Evolutionary conservation across 30 jellyfish, hydroid and myxozoan species (phyloP), one percentile per base, ranked within the genome.

Genomic region (Pelagia noctiluca): DNA sequence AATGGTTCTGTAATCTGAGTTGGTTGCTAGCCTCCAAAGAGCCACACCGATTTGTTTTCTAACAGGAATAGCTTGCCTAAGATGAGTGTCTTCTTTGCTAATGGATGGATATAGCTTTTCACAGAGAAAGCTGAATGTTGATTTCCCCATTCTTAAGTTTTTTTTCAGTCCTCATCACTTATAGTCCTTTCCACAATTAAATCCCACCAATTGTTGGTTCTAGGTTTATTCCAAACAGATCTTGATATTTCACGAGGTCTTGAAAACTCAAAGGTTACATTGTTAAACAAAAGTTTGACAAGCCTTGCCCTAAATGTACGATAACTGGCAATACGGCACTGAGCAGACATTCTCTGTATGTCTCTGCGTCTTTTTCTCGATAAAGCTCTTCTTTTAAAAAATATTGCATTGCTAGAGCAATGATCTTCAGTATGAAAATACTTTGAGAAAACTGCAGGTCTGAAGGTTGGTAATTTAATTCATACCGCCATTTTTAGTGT

Each of bases 131-230:
- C 7, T n/a, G 57, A 65, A 65, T 34, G 57, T 65, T 19, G 50
- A 19, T 65, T 65, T 65, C 35, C 57, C 35, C 78, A 65, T 65
- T 31, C 57, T 25, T 13, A 65, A 65, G 57, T 65, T 65, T 65
- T 65, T 25, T 19, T 16, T 63, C 78, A 65, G 78, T 65, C 78
- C 7, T 25, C 78, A 31, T 65, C 78, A n/a, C 12, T 65, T 63
- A 65, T 13, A 10, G 57, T 22, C 35, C 29, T 21, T n/a, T 19
- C 29, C 29, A 65, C 78, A 65, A 65, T 65, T 7, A 32, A 0
- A 48, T 77, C 89, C 89, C 71, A 77, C 79, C 80, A 77, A 46
- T 61, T 77, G 2, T 42, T 16, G 57, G 12, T 42, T 42, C 57
- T 42, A 16, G 57, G 57, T 42, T 42, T 42, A 5, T 5, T 16